Evolutionary conservation across 2,888 invertebrate species (phyloP).

Genomic region (Herminia tarsipennalis): DNA sequence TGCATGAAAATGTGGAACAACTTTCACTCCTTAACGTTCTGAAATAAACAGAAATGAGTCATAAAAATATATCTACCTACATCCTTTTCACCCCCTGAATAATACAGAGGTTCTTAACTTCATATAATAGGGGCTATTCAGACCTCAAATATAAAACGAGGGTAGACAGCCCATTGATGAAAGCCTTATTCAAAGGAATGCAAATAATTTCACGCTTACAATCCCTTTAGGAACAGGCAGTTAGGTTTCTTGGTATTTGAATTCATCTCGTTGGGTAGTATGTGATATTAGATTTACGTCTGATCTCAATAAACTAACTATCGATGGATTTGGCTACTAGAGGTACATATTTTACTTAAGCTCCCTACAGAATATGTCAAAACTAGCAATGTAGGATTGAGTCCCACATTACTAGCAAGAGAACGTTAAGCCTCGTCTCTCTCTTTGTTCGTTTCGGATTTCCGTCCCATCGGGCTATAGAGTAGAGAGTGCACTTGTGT

Average conservation of each 20-base stretch:
- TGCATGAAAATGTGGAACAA: not conserved
- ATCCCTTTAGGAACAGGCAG: conserved; percentile 1
- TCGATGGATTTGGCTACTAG: too few relatives aligned
- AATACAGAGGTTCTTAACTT: conserved; percentile 11
- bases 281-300: too few relatives aligned
- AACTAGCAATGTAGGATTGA: too few relatives aligned
- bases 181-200: conserved; percentile 6
- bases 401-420: too few relatives aligned
- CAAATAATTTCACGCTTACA: conserved; percentile 9
- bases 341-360: too few relatives aligned
- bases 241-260: not conserved
- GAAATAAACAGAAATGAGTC: conserved; percentile 2
- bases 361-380: too few relatives aligned
- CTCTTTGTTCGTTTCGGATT: too few relatives aligned
- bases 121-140: conserved; percentile 14
- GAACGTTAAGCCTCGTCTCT: too few relatives aligned
- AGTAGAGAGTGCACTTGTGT: too few relatives aligned
- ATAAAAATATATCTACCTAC: conserved; percentile 10
- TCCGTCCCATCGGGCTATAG: too few relatives aligned
- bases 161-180: conserved; percentile 7
- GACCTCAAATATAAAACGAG: conserved; percentile 1
- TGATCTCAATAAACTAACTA: too few relatives aligned
- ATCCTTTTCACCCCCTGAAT: conserved; percentile 8
- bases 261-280: not conserved
- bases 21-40: not conserved